These are phyloP conservation scores for Anser brachyrhynchus DNA, from an alignment of 2,113 vertebrate species.

Conservation along the genomic window DNA sequence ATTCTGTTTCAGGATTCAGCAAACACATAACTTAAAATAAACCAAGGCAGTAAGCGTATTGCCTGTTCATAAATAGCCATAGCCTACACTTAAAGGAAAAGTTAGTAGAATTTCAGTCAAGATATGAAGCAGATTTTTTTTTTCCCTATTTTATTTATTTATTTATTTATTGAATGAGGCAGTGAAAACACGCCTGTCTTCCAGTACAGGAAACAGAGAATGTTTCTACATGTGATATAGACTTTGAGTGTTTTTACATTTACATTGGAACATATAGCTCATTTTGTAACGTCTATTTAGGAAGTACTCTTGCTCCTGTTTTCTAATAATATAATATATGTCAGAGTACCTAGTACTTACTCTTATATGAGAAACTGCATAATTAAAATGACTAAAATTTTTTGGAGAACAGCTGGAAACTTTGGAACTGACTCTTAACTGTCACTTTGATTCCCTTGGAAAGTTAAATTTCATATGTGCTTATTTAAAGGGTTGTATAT, in stretches of 20 bases:
- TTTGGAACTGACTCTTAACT: not conserved
- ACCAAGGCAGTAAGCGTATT: not conserved
- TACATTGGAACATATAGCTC: not conserved
- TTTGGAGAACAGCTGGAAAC: not conserved
- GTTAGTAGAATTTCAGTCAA: not conserved
- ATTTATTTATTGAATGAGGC: not conserved
- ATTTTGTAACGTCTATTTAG: not conserved
- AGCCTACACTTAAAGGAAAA: not conserved
- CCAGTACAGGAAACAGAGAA: not conserved
- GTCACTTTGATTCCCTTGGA: not conserved
- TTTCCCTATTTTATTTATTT: too few relatives aligned
- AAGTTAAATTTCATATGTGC: not conserved
- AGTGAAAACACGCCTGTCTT: not conserved
- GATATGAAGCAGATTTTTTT: not conserved
- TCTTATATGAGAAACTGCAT: not conserved
- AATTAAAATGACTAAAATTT: not conserved
- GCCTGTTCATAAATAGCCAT: not conserved
- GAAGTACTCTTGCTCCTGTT: not conserved
- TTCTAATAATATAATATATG: not conserved
- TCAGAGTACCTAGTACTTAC: not conserved
- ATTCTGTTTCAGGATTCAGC: not conserved
- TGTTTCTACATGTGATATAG: fast-evolving
- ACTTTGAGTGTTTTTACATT: not conserved
- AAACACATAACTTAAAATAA: not conserved
- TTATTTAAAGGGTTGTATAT: not conserved